phyloP scores from a whole-genome alignment of 2,797 vertebrate genomes.

The Basileuterus tristriatus region DNA sequence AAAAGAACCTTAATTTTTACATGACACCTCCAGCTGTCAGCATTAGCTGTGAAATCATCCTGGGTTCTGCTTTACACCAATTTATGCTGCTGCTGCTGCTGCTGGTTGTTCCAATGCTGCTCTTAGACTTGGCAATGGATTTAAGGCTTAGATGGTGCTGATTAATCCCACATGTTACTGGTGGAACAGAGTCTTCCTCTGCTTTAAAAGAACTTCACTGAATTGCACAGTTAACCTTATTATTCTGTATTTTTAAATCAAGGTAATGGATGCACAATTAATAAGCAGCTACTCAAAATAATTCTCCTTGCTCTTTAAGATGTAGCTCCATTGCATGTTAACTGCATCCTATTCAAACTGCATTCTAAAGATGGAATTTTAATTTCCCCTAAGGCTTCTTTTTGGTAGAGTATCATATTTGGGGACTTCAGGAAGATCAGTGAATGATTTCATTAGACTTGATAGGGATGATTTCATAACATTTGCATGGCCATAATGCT shows the following conservation, averaged over 20 bases:
- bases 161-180: background rate
- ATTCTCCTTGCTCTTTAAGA: background rate
- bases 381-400: background rate
- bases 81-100: background rate
- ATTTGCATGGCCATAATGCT: background rate
- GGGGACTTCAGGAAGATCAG: background rate
- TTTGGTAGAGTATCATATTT: background rate
- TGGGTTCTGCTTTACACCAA: background rate
- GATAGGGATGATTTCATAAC: background rate
- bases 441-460: background rate
- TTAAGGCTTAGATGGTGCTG: background rate
- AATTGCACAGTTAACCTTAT: background rate
- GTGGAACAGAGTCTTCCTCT: background rate
- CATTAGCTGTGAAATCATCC: background rate
- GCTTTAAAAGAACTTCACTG: background rate
- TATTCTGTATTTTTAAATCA: background rate
- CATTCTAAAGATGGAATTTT: background rate
- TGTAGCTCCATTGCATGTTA: background rate
- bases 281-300: background rate
- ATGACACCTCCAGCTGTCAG: background rate
- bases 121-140: background rate
- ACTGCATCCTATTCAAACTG: background rate
- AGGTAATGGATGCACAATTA: background rate
- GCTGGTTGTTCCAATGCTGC: background rate
- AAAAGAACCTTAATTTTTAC: background rate